These are phyloP conservation scores for Tupiocoris notatus DNA, from an alignment of 2,888 invertebrate genomes.

Conservation along the genomic window DNA sequence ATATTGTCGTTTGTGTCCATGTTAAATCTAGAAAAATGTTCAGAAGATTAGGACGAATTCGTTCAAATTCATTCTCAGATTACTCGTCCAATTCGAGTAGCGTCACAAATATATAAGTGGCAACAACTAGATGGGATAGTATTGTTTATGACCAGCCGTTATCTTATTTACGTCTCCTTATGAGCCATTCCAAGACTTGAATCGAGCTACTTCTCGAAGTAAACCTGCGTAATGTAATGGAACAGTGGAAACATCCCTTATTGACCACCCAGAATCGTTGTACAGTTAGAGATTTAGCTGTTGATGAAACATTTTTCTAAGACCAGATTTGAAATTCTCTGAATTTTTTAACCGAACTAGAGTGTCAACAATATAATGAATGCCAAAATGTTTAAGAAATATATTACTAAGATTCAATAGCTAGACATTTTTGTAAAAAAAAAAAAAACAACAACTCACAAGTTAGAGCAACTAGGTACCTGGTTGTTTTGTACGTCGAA, in stretches of 20 bases:
- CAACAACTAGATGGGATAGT: too few species aligned
- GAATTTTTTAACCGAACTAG: background rate
- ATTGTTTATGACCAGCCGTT: too few species aligned
- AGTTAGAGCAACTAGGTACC: background rate
- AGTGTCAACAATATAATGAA: background rate
- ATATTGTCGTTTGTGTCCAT: background rate
- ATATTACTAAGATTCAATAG: background rate
- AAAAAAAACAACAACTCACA: background rate
- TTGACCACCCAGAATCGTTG: background rate
- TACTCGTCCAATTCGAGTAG: background rate
- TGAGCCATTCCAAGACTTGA: background rate
- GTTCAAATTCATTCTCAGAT: background rate
- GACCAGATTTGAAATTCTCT: background rate
- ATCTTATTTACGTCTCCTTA: too few species aligned
- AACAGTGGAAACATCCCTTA: background rate
- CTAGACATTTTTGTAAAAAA: background rate
- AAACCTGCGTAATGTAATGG: too few species aligned
- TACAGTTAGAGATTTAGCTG: background rate
- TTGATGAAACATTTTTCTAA: background rate
- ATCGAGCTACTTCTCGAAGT: background rate
- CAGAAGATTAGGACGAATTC: background rate
- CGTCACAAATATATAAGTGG: too few species aligned
- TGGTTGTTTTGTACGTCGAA: background rate
- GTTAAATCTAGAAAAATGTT: background rate
- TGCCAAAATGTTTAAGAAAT: background rate